Conservation (phyloP, 2,797 vertebrate genomes). For the Sebastes hopkinsi region DNA sequence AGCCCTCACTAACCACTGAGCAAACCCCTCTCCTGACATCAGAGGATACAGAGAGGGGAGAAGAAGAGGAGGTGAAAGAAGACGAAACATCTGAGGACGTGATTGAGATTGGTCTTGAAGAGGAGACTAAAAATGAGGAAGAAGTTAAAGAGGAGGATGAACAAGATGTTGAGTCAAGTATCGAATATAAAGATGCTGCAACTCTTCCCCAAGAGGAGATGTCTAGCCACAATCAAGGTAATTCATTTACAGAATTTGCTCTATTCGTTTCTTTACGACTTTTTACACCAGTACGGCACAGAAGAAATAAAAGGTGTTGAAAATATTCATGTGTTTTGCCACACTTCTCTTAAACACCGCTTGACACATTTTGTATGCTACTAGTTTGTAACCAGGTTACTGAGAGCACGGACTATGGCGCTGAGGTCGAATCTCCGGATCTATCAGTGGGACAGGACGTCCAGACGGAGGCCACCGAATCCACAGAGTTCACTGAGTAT, state of each 20-base stretch:
- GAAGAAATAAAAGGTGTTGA: not conserved
- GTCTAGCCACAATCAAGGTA: constrained; percentile 31
- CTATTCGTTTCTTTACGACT: not conserved
- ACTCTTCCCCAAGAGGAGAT: constrained; percentile 12
- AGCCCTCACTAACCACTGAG: constrained; percentile 1
- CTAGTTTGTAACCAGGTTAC: constrained; percentile 43
- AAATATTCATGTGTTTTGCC: not conserved
- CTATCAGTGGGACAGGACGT: constrained; percentile 1
- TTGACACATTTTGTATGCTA: not conserved
- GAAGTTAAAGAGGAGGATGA: constrained; percentile 17
- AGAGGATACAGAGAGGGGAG: constrained; percentile 25
- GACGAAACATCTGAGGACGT: constrained; percentile 14
- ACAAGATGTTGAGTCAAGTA: not conserved
- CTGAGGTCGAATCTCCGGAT: constrained; percentile 6
- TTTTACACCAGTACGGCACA: not conserved
- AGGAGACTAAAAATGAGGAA: constrained; percentile 8
- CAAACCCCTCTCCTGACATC: not conserved
- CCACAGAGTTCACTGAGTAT: constrained; percentile 15
- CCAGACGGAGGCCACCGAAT: constrained; percentile 28
- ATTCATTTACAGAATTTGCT: not conserved
- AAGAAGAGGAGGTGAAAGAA: constrained; percentile 16
- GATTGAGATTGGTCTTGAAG: constrained; percentile 9
- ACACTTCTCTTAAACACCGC: not conserved
- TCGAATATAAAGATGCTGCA: constrained; percentile 21
- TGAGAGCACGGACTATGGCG: not conserved